Conservation (phyloP, 2,888 invertebrate species). For the Nasonia oneida region DNA sequence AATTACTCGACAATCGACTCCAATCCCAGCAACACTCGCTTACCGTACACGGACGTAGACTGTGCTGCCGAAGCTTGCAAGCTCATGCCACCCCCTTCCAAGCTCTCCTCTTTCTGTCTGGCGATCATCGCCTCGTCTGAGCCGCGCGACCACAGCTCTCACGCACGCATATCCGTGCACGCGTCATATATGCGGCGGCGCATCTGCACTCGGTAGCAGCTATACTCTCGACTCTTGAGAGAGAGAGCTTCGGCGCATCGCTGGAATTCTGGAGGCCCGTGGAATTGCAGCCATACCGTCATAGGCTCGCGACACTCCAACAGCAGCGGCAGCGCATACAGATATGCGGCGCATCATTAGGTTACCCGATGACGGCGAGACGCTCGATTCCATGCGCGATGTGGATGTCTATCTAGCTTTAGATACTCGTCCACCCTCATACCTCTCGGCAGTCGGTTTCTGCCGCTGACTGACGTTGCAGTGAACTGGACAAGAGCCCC, state of each 20-base stretch:
- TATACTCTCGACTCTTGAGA: slow-evolving; percentile 8
- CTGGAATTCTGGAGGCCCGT: not conserved
- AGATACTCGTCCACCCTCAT: not conserved
- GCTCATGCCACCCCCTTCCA: not conserved
- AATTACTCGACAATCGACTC: too few species aligned
- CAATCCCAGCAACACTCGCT: too few species aligned
- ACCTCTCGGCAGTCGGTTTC: not conserved
- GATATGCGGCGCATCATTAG: slow-evolving; percentile 16
- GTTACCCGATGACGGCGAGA: slow-evolving; percentile 14
- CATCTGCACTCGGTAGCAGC: slow-evolving; percentile 3
- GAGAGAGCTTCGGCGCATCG: not conserved
- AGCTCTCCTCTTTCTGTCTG: not conserved
- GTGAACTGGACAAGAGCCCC: not conserved
- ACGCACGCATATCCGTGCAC: not conserved
- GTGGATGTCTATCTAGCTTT: slow-evolving; percentile 9
- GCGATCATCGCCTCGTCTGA: slow-evolving; percentile 1
- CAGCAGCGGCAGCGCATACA: not conserved
- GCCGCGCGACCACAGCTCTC: not conserved
- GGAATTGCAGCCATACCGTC: slow-evolving; percentile 1
- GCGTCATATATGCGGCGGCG: slow-evolving; percentile 11
- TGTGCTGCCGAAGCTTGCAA: too few species aligned
- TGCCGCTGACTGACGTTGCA: not conserved
- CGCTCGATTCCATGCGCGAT: not conserved
- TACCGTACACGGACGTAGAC: too few species aligned
- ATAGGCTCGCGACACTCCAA: not conserved